phyloP scores from a whole-genome alignment of 2,113 vertebrate genomes.

The Girardinichthys multiradiatus region DNA sequence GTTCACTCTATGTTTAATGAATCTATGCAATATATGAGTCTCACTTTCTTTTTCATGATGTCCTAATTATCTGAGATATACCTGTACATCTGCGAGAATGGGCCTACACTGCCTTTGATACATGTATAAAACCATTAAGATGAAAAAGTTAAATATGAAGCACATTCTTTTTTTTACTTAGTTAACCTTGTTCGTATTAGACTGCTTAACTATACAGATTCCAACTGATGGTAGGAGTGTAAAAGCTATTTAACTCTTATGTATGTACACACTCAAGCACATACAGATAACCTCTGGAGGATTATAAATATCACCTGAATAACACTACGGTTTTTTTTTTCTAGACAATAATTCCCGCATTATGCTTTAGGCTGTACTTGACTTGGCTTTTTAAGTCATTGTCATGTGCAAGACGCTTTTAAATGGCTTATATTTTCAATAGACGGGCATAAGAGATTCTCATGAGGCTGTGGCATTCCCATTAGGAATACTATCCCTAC shows the following conservation, averaged over 20 bases:
- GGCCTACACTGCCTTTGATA: neutral
- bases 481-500: slow-evolving; percentile 49
- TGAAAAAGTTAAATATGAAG: too few relatives aligned
- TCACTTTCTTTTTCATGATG: neutral
- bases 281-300: slow-evolving; percentile 29
- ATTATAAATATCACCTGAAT: slow-evolving; percentile 38
- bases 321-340: slow-evolving; percentile 1
- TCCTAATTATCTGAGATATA: neutral
- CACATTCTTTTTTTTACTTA: neutral
- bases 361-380: slow-evolving; percentile 36
- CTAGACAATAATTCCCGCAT: slow-evolving; percentile 25
- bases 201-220: slow-evolving; percentile 7
- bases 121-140: neutral
- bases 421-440: slow-evolving; percentile 54
- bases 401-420: slow-evolving; percentile 49
- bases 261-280: neutral
- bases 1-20: too few relatives aligned
- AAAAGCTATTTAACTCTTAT: too few relatives aligned
- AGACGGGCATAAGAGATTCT: slow-evolving; percentile 49
- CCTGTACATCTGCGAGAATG: neutral
- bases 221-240: too few relatives aligned
- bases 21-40: too few relatives aligned
- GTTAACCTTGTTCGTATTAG: slow-evolving; percentile 41
- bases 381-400: slow-evolving; percentile 41
- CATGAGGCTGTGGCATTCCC: slow-evolving; percentile 53